Evolutionary conservation across 64 coral and sea anemone species (phyloP), one percentile per base, ranked within the genome.

Genomic region (Dendronephthya gigantea): DNA sequence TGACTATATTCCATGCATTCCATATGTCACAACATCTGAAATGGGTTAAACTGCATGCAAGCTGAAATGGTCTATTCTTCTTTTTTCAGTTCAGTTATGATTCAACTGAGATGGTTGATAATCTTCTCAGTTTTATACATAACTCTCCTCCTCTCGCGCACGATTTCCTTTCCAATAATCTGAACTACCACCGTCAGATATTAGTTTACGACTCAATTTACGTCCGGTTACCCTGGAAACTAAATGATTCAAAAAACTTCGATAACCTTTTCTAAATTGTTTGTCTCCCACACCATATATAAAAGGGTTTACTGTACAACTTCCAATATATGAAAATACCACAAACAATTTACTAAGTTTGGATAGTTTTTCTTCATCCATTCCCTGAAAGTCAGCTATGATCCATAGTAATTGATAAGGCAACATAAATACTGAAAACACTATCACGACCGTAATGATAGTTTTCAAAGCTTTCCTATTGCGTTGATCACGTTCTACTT

Each of bases 251-350:
- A 79, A 79, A 29, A 79, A 79, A 79, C 12, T 79, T 79, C 32
- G 4, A 19, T 39, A 79, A 39, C 72, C 32, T 35, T 79, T 34
- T 79, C 72, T 19, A 79, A 79, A 79, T 12, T 39, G 72, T 8
- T 34, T 29, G 32, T 79, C 72, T 33, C 4, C 4, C 19, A 79
- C 72, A 15, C 72, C 72, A 29, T 79, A 79, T 3, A 79, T 79
- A 19, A 79, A 79, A 12, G 72, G 72, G 29, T 79, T 79, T 79
- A 79, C 0, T 34, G 72, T 79, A 39, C 72, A 79, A 17, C 72
- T 79, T 79, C 72, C 72, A 17, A 79, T 79, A 39, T 79, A 79
- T 19, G 72, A 79, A 29, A 79, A 79, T 34, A 79, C 36, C 15
- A 35, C 72, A 33, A 79, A 79, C 36, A 79, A 35, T 2, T 79